phyloP scores from a whole-genome alignment of 2,113 vertebrate species.

The Ellobius talpinus region DNA sequence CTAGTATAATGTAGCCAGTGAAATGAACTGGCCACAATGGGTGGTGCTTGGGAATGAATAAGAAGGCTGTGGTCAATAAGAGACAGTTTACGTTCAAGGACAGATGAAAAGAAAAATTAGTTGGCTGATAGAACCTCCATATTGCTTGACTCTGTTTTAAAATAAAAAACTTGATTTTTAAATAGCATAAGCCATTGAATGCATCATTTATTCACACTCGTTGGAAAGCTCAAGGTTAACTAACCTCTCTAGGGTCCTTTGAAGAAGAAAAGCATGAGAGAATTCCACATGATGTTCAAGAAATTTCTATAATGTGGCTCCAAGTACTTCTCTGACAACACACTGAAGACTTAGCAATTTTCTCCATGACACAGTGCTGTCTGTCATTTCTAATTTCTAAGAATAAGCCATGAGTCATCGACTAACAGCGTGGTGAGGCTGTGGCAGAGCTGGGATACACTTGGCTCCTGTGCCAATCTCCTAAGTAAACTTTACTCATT shows the following conservation, averaged over 20 bases:
- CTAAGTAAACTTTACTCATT: neutral
- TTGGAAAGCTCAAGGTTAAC: neutral
- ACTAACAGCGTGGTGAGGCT: neutral
- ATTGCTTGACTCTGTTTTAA: neutral
- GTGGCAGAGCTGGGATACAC: too few species aligned
- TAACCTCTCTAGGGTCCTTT: neutral
- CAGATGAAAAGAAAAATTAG: neutral
- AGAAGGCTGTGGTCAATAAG: neutral
- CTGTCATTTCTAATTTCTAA: neutral
- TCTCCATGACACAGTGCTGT: neutral
- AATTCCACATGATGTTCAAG: neutral
- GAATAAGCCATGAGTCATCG: neutral
- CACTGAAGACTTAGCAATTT: neutral
- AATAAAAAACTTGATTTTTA: neutral
- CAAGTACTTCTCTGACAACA: neutral
- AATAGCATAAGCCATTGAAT: neutral
- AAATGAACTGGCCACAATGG: fast-evolving
- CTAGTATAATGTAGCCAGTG: fast-evolving
- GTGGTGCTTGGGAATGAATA: neutral
- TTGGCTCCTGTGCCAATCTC: neutral
- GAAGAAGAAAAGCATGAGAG: neutral
- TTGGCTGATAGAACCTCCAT: neutral
- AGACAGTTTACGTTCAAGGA: neutral
- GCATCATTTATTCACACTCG: neutral
- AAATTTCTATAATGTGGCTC: neutral